Evolutionary conservation across 1,140 invertebrate genomes (phyloP).

Genomic region (Globodera rostochiensis): DNA sequence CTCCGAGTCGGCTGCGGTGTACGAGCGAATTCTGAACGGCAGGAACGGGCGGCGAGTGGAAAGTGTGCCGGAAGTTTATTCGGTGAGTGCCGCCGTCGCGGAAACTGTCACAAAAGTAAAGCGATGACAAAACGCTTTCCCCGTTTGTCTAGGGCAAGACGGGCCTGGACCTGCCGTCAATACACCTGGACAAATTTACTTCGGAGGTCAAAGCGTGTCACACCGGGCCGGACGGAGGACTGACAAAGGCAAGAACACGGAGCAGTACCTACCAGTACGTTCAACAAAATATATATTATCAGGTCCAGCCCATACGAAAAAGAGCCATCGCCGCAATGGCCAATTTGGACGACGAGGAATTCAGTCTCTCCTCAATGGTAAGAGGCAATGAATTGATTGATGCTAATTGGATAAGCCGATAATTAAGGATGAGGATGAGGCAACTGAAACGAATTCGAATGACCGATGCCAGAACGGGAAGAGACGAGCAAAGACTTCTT

Average conservation of each 20-base stretch:
- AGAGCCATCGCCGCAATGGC: slow-evolving; percentile 59
- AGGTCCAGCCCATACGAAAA: slow-evolving; percentile 58
- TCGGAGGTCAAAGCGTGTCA: slow-evolving; percentile 72
- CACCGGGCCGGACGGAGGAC: slow-evolving; percentile 78
- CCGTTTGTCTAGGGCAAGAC: slow-evolving; percentile 36
- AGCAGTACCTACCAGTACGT: not conserved
- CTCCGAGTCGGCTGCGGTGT: slow-evolving; percentile 40
- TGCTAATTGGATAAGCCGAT: not conserved
- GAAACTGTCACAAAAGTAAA: not conserved
- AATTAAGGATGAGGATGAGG: slow-evolving; percentile 7
- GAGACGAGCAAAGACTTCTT: not conserved
- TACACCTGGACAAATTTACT: slow-evolving; percentile 54
- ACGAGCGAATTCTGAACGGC: slow-evolving; percentile 52
- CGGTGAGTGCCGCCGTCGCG: slow-evolving; percentile 49
- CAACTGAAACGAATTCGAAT: not conserved
- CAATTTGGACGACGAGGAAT: slow-evolving; percentile 61
- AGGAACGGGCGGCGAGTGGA: slow-evolving; percentile 45
- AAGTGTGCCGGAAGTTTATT: slow-evolving; percentile 58
- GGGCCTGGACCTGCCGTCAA: slow-evolving; percentile 61
- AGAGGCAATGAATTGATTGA: slow-evolving; percentile 31
- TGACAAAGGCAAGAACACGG: slow-evolving; percentile 72
- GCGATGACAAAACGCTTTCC: not conserved
- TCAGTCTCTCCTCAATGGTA: slow-evolving; percentile 57
- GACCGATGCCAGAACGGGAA: not conserved
- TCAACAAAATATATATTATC: not conserved